Base-by-base conservation (phyloP, 2,888 invertebrate genomes). In the Apodemia duryi region DNA sequence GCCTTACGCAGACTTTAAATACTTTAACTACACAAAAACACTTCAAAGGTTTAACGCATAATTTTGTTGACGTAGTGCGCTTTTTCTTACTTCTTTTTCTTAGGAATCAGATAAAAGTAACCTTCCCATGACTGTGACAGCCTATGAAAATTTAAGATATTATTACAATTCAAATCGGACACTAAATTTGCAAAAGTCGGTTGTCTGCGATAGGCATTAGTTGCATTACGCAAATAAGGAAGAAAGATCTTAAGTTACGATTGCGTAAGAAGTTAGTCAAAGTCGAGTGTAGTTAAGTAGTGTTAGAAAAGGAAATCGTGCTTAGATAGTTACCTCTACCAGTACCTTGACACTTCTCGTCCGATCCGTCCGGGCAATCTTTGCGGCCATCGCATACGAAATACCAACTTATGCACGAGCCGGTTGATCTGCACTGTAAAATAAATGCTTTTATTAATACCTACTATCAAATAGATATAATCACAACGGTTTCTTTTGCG, bases 391-490 rank as follows among this genome's bases (percentile, higher is more conserved):
- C 97, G 84, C 98, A 98, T 5, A 98, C 96, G 85, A 97, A 97
- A 92, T 97, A 97, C 97, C 97, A 97, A 75, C 97, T 97, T 78
- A 98, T 96, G 84, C 98, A 98, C 13, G 94, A 93, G 1, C 98
- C 98, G 64, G 95, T 95, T 64, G 96, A 96, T 43, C 95, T 95
- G 81, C 98, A 98, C 95, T 98, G 91, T 65, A 91, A 86, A 70
- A 63, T 61, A 61, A 43, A 43, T 41, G 41, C 10, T 41, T 41
- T 41, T 41, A 10, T 41, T 41, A 41, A 38, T 38, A 38, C 6
- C 6, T 38, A 6, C 1, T 1, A 1, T 6, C 7, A 1, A 43
- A 2, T 3, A 43, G 10, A 2, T 43, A 43, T 11, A 11, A 43
- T 3, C 11, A 43, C 43, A 1, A 11, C 11, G 43, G 43, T 43